Percentiles rank a stretch among this genome's conserved stretches.
phyloP scores from a whole-genome alignment of 1,140 invertebrate genomes.

The Aethina tumida region DNA sequence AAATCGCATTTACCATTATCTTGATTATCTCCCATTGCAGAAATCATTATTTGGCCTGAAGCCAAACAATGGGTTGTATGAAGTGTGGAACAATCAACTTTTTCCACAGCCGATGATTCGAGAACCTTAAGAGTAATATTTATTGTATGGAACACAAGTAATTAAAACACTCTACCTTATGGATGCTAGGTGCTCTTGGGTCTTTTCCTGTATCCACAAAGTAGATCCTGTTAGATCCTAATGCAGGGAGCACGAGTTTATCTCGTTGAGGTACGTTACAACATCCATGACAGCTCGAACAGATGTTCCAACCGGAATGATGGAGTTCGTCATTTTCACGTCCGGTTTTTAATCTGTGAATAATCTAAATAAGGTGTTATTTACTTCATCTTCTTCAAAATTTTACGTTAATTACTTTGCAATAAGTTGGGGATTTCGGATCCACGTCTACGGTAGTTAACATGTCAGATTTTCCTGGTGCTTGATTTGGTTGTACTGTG shows the following conservation, averaged over 20 bases:
- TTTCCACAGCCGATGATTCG: slow-evolving; percentile 62
- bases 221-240: slow-evolving; percentile 79
- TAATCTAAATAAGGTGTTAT: slow-evolving; percentile 52
- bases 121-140: slow-evolving; percentile 44
- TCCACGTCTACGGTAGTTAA: slow-evolving; percentile 87
- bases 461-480: slow-evolving; percentile 66
- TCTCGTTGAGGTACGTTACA: slow-evolving; percentile 57
- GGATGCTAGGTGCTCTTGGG: slow-evolving; percentile 45
- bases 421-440: slow-evolving; percentile 74
- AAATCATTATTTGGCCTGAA: slow-evolving; percentile 89
- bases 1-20: slow-evolving; percentile 82
- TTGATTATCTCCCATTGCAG: slow-evolving; percentile 75
- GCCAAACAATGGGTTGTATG: slow-evolving; percentile 92
- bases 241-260: slow-evolving; percentile 70
- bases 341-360: slow-evolving; percentile 73
- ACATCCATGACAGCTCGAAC: slow-evolving; percentile 68
- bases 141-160: slow-evolving; percentile 2
- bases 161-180: slow-evolving; percentile 37
- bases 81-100: slow-evolving; percentile 65
- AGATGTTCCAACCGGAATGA: slow-evolving; percentile 94
- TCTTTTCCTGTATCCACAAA: slow-evolving; percentile 70
- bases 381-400: background rate
- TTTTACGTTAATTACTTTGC: slow-evolving; percentile 50
- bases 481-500: slow-evolving; percentile 66
- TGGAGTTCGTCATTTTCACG: slow-evolving; percentile 82